Evolutionary conservation across 2,888 invertebrate species (phyloP).

Genomic region (Coremacera marginata): DNA sequence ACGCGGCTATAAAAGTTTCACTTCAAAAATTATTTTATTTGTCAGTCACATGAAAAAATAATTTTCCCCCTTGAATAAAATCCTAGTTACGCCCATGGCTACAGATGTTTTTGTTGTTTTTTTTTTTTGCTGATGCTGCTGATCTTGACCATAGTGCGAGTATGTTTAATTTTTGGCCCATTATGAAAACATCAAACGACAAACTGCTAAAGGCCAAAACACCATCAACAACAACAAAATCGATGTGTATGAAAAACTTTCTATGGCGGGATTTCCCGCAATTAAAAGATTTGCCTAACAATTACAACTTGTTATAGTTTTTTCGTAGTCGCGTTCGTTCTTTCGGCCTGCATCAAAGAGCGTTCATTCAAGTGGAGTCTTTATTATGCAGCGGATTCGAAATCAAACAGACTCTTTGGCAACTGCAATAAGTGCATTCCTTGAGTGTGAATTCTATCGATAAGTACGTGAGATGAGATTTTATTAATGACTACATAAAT

Average conservation of each 20-base stretch:
- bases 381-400: constrained; percentile 52
- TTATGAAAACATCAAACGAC: constrained; percentile 60
- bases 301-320: constrained; percentile 52
- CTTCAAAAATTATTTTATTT: too few species aligned
- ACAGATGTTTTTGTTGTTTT: too few species aligned
- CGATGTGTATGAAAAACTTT: constrained; percentile 6
- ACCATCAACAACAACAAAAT: constrained; percentile 9
- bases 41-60: too few species aligned
- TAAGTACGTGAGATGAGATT: not conserved
- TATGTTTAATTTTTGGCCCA: constrained; percentile 38
- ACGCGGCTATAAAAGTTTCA: too few species aligned
- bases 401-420: constrained; percentile 63
- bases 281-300: constrained; percentile 56
- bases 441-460: constrained; percentile 6
- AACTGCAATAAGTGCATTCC: constrained; percentile 61
- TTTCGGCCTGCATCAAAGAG: too few species aligned
- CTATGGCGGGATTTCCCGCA: constrained; percentile 43
- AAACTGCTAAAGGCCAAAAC: constrained; percentile 44
- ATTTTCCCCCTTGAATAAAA: too few species aligned
- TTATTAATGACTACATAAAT: not conserved
- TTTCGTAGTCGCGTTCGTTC: not conserved
- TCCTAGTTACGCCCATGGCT: too few species aligned
- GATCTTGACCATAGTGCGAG: constrained; percentile 11
- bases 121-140: constrained; percentile 2
- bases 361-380: not conserved